These are phyloP conservation scores for Dascillus cervinus DNA, from an alignment of 2,888 invertebrate species.

Conservation along the genomic window DNA sequence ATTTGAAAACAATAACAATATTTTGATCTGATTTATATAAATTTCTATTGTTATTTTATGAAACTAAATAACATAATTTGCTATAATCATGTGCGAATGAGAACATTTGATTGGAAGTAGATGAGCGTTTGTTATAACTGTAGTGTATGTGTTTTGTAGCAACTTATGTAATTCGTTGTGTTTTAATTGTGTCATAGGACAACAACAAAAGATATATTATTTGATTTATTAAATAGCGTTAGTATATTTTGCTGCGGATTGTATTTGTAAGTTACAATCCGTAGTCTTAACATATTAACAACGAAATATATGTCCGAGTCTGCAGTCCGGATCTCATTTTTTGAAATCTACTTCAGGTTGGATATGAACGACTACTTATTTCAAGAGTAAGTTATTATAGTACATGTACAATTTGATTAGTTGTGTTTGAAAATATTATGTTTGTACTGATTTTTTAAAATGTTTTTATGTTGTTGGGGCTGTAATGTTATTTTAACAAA, in stretches of 20 bases:
- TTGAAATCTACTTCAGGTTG: constrained; percentile 15
- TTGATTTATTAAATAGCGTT: constrained; percentile 16
- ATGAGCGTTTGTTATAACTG: too few species aligned
- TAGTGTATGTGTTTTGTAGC: too few species aligned
- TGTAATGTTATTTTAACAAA: too few species aligned
- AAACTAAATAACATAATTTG: constrained; percentile 12
- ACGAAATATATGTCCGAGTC: constrained; percentile 19
- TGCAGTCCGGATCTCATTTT: constrained; percentile 22
- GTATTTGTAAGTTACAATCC: constrained; percentile 46
- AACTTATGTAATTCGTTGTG: constrained; percentile 11
- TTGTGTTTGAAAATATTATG: constrained; percentile 10
- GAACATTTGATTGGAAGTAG: too few species aligned
- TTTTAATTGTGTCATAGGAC: too few species aligned
- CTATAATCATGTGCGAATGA: too few species aligned
- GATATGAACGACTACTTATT: constrained; percentile 12
- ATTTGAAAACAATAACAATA: too few species aligned
- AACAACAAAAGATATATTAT: too few species aligned
- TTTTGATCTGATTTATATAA: too few species aligned
- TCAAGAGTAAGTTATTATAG: constrained; percentile 24
- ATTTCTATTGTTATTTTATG: too few species aligned
- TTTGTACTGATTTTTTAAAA: too few species aligned
- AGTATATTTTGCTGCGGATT: constrained; percentile 30
- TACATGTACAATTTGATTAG: constrained; percentile 15
- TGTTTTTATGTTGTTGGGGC: too few species aligned
- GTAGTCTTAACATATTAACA: constrained; percentile 27